phyloP scores from a whole-genome alignment of 2,888 invertebrate species.

The Hemicrepidius hirtus region DNA sequence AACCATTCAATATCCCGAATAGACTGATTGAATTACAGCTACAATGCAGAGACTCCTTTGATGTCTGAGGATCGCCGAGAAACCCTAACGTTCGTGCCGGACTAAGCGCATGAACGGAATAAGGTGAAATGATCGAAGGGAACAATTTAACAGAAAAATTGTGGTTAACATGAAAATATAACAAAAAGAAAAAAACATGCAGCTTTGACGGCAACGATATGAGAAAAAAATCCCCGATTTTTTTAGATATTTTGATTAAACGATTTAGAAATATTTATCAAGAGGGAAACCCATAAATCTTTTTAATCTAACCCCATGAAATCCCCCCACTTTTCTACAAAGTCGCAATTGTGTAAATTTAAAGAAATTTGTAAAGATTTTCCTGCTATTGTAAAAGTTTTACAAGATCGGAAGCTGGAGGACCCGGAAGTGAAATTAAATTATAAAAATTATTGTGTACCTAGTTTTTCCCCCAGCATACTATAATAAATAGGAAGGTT shows the following conservation, averaged over 20 bases:
- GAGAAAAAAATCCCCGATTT: too few species aligned
- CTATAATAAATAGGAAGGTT: neutral
- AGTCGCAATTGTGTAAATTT: slow-evolving; percentile 9
- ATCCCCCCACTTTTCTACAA: neutral
- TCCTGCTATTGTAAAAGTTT: neutral
- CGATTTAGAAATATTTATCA: neutral
- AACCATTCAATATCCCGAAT: slow-evolving; percentile 60
- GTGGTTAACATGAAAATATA: too few species aligned
- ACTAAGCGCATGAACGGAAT: neutral
- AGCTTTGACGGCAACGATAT: neutral
- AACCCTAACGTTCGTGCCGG: neutral
- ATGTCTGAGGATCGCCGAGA: slow-evolving; percentile 44
- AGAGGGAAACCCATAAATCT: neutral
- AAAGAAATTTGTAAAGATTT: neutral
- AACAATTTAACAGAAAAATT: neutral
- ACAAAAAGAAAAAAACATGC: too few species aligned
- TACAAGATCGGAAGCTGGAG: neutral
- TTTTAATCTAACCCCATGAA: neutral
- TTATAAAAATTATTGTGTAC: neutral
- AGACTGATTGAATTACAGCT: slow-evolving; percentile 60
- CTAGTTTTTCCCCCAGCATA: neutral
- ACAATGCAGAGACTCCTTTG: slow-evolving; percentile 56
- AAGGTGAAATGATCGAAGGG: neutral
- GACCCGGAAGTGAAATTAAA: neutral
- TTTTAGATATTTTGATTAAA: too few species aligned